phyloP scores from a whole-genome alignment of 2,797 vertebrate genomes.

The Megalops cyprinoides region DNA sequence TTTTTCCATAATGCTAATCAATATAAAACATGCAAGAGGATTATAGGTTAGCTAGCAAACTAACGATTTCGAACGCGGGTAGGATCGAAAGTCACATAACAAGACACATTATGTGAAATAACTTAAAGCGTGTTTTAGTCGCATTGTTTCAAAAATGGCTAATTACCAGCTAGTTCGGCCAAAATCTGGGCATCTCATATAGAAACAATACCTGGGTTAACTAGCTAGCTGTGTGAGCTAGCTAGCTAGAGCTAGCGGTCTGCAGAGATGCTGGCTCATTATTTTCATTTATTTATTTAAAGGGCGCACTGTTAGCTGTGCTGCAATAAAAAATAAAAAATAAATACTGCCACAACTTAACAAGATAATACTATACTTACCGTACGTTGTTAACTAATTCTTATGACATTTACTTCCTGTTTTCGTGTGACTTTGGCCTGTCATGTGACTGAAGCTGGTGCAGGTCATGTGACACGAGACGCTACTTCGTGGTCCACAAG shows the following conservation, averaged over 20 bases:
- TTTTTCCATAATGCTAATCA: no score
- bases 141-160: no score
- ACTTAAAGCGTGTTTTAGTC: no score
- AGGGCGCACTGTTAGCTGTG: neutral
- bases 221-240: no score
- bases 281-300: neutral
- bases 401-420: constrained; percentile 37
- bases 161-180: no score
- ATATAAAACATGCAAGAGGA: no score
- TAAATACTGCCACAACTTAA: neutral
- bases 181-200: no score
- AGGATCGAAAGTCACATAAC: no score
- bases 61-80: no score
- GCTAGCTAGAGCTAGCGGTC: neutral
- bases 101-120: no score
- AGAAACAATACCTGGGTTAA: no score
- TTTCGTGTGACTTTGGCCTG: constrained; percentile 14
- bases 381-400: neutral
- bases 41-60: no score
- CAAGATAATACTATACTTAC: constrained; percentile 19
- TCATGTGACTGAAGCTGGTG: constrained; percentile 42
- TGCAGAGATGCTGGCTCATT: neutral
- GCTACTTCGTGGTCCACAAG: neutral
- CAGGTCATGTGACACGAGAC: constrained; percentile 26
- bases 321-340: neutral